Evolutionary conservation across 2,113 vertebrate species (phyloP).

Genomic region (Cottus gobio): DNA sequence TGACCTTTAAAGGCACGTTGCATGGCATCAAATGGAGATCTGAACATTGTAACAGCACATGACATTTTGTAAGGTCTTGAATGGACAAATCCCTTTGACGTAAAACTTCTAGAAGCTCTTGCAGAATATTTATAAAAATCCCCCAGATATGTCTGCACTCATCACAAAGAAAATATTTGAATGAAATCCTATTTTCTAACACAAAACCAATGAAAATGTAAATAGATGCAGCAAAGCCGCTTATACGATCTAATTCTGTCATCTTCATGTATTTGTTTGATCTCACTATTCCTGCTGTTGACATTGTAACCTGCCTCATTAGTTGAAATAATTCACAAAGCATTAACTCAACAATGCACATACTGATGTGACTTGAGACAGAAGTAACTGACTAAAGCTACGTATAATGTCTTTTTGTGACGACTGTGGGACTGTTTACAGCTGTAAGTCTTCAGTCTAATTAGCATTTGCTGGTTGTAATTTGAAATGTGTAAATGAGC

Average conservation of each 20-base stretch:
- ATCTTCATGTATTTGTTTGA: constrained; percentile 34
- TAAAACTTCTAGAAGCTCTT: constrained; percentile 22
- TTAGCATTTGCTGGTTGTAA: constrained; percentile 34
- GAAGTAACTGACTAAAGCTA: constrained; percentile 33
- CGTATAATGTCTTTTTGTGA: constrained; percentile 25
- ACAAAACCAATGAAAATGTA: constrained; percentile 25
- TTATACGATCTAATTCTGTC: constrained; percentile 35
- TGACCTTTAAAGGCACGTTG: constrained; percentile 55
- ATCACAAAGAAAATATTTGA: background rate
- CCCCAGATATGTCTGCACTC: background rate
- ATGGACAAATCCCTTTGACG: constrained; percentile 18
- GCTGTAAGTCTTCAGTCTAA: constrained; percentile 38
- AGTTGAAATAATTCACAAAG: constrained; percentile 36
- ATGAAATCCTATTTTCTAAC: constrained; percentile 9
- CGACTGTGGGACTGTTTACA: constrained; percentile 23
- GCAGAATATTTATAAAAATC: background rate
- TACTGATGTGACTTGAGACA: constrained; percentile 35
- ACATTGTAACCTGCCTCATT: constrained; percentile 30
- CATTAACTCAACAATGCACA: constrained; percentile 25
- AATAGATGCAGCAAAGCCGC: constrained; percentile 33
- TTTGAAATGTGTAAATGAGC: constrained; percentile 41
- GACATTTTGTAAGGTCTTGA: constrained; percentile 40
- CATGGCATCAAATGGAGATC: constrained; percentile 43
- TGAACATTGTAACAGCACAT: constrained; percentile 26
- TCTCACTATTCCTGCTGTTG: constrained; percentile 9